phyloP scores from a whole-genome alignment of 92 coral and sea anemone species.

The Epizoanthus stellaris region DNA sequence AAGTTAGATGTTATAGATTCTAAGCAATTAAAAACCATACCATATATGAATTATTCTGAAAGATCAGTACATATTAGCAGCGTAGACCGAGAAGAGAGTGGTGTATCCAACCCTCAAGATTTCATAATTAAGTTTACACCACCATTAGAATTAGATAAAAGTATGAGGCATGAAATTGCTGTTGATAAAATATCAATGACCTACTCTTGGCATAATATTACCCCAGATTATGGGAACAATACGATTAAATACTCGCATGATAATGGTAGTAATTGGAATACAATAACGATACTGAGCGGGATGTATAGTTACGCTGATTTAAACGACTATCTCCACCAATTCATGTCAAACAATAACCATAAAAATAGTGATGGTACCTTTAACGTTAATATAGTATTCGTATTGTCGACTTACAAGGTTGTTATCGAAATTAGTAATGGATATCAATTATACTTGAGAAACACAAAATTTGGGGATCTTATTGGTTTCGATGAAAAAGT shows the following conservation, averaged over 20 bases:
- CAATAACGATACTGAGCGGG: conserved; percentile 19
- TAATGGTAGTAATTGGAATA: neutral
- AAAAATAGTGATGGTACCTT: neutral
- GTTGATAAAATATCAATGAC: conserved; percentile 45
- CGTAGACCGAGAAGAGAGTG: neutral
- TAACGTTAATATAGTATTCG: no score
- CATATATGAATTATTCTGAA: conserved; percentile 13
- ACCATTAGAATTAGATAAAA: neutral
- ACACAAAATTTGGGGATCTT: no score
- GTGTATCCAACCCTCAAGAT: conserved; percentile 15
- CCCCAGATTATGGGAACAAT: conserved; percentile 16
- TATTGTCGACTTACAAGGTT: no score
- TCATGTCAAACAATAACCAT: conserved; percentile 6
- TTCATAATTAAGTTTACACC: conserved; percentile 44
- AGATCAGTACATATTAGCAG: conserved; percentile 24
- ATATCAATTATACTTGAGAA: no score
- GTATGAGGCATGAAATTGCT: conserved; percentile 40
- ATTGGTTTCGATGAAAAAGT: no score
- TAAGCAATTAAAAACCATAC: conserved; percentile 2
- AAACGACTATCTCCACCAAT: conserved; percentile 36
- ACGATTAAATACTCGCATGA: conserved; percentile 21
- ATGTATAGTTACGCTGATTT: conserved; percentile 32
- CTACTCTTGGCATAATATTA: conserved; percentile 42
- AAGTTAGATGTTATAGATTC: neutral
- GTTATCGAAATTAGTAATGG: no score